phyloP scores from a whole-genome alignment of 2,797 vertebrate species.

The Microcaecilia unicolor region DNA sequence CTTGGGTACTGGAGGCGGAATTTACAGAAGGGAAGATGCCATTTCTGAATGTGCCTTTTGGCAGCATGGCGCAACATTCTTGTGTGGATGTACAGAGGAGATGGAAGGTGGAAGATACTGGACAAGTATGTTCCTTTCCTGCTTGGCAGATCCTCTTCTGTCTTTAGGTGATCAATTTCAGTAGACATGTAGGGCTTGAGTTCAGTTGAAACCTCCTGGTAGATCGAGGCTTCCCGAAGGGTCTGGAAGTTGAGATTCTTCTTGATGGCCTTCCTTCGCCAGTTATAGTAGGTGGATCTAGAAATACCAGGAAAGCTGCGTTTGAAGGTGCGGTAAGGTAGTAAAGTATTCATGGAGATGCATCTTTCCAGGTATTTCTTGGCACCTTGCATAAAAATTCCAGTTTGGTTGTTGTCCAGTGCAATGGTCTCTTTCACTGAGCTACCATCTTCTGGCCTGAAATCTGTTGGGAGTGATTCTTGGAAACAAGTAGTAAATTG shows the following conservation, averaged over 20 bases:
- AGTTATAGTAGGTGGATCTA: slow-evolving; percentile 92
- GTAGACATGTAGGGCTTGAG: slow-evolving; percentile 7
- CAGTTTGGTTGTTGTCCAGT: slow-evolving; percentile 19
- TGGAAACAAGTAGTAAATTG: slow-evolving; percentile 49
- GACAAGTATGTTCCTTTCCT: slow-evolving; percentile 4
- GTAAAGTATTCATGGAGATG: slow-evolving; percentile 75
- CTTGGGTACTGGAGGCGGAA: slow-evolving; percentile 79
- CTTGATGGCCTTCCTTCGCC: slow-evolving; percentile 84
- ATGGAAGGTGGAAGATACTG: slow-evolving; percentile 19
- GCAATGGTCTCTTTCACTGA: slow-evolving; percentile 28
- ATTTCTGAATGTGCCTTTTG: slow-evolving; percentile 60
- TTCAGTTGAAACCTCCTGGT: slow-evolving; percentile 12
- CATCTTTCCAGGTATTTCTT: slow-evolving; percentile 82
- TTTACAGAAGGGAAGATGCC: slow-evolving; percentile 69
- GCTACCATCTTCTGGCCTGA: slow-evolving; percentile 32
- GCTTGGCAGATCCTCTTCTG: neutral
- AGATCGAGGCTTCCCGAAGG: slow-evolving; percentile 6
- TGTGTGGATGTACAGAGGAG: slow-evolving; percentile 66
- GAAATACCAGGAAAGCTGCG: slow-evolving; percentile 86
- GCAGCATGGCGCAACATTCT: slow-evolving; percentile 65
- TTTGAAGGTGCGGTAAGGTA: slow-evolving; percentile 86
- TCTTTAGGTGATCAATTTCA: slow-evolving; percentile 26
- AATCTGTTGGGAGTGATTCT: slow-evolving; percentile 57
- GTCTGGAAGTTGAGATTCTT: slow-evolving; percentile 49
- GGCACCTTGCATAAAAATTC: slow-evolving; percentile 79